phyloP scores from a whole-genome alignment of 2,888 invertebrate genomes.

The Chrysolina oricalcia region DNA sequence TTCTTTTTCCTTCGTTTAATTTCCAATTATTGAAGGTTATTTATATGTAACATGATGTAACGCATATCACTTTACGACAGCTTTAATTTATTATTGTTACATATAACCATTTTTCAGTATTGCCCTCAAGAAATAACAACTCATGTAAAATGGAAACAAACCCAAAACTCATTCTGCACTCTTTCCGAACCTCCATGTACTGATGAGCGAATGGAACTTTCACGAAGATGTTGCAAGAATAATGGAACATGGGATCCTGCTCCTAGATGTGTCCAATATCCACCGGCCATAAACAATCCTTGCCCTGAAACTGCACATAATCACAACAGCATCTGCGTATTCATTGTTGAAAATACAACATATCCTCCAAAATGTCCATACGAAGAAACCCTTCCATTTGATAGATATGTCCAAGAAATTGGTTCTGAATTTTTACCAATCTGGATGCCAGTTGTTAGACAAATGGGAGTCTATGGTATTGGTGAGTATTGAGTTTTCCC shows the following conservation, averaged over 20 bases:
- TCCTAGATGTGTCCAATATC: constrained; percentile 45
- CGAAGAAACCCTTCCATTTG: constrained; percentile 52
- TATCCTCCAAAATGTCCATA: constrained; percentile 59
- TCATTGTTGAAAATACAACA: constrained; percentile 42
- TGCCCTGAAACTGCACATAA: constrained; percentile 50
- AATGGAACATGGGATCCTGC: constrained; percentile 47
- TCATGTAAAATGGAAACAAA: constrained; percentile 10
- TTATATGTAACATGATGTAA: too few species aligned
- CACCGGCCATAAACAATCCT: constrained; percentile 48
- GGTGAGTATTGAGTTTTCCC: constrained; percentile 39
- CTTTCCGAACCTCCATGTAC: constrained; percentile 47
- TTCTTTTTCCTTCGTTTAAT: too few species aligned
- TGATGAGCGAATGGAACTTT: constrained; percentile 37
- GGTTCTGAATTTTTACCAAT: constrained; percentile 45
- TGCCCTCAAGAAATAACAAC: background rate
- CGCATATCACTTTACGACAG: too few species aligned
- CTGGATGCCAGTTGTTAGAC: constrained; percentile 60
- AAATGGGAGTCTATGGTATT: constrained; percentile 51
- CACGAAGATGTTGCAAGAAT: constrained; percentile 43
- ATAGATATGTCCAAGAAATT: constrained; percentile 46
- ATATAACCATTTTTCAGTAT: background rate
- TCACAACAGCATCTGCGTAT: constrained; percentile 48
- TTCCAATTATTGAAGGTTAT: too few species aligned
- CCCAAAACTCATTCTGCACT: constrained; percentile 27
- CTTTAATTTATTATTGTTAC: background rate